Percentiles rank a stretch among this genome's conserved stretches.
Evolutionary conservation across 2,113 vertebrate genomes (phyloP).

Genomic region (Sinosuthora webbiana): DNA sequence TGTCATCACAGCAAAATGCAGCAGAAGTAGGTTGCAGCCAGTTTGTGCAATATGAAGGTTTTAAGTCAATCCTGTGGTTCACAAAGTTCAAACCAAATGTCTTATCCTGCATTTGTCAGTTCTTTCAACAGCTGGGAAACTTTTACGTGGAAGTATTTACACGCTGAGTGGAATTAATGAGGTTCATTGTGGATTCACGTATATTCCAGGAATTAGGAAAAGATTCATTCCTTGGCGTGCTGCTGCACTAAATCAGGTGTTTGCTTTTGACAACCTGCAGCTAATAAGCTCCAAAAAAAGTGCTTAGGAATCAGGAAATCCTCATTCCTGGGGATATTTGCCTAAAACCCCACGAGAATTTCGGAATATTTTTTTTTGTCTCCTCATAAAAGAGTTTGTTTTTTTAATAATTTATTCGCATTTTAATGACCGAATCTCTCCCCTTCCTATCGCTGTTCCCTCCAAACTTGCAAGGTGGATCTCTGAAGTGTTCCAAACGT

Average conservation of each 20-base stretch:
- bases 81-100: not conserved
- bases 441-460: not conserved
- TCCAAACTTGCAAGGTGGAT: not conserved
- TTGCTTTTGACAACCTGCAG: not conserved
- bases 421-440: fast-evolving
- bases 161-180: not conserved
- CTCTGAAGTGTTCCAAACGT: not conserved
- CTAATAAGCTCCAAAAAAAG: not conserved
- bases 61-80: not conserved
- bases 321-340: not conserved
- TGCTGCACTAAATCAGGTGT: not conserved
- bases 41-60: not conserved
- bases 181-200: not conserved
- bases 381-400: not conserved
- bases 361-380: not conserved
- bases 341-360: not conserved
- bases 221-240: not conserved
- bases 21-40: not conserved
- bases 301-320: not conserved
- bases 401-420: not conserved
- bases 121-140: not conserved
- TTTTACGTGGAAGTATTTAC: not conserved
- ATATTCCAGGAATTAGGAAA: not conserved
- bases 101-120: not conserved
- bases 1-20: not conserved